A percentile compares a stretch with the other conserved stretches of the same genome.
Conservation (phyloP, 2,888 invertebrate species). For the Leucophora obtusa region DNA sequence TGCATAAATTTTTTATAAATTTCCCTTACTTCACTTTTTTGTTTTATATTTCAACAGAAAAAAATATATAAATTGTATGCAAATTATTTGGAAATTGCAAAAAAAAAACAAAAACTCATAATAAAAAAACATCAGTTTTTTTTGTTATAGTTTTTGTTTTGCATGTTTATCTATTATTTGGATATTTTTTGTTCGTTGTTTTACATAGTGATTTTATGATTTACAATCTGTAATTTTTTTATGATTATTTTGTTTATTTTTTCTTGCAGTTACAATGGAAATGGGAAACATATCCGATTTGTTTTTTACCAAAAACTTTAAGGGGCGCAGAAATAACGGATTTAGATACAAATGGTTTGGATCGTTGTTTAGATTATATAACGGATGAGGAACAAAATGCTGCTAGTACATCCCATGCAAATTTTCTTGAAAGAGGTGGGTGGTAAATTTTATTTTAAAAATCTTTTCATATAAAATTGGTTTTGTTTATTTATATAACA, state of each 20-base stretch:
- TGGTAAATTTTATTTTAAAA: no score
- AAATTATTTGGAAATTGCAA: conserved; percentile 43
- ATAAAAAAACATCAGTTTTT: conserved; percentile 22
- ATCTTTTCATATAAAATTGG: no score
- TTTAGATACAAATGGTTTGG: conserved; percentile 76
- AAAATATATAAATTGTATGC: conserved; percentile 34
- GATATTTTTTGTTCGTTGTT: conserved; percentile 11
- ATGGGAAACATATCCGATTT: conserved; percentile 79
- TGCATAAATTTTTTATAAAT: conserved; percentile 3
- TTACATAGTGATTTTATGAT: conserved; percentile 50
- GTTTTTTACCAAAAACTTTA: conserved; percentile 77
- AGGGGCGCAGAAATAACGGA: conserved; percentile 78
- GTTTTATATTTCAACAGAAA: conserved; percentile 5
- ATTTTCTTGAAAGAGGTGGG: conserved; percentile 80
- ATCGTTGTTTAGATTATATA: conserved; percentile 77
- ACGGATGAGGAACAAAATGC: conserved; percentile 80
- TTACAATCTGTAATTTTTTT: conserved; percentile 50
- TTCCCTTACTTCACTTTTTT: neutral
- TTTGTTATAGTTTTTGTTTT: conserved; percentile 29
- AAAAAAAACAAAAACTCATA: conserved; percentile 37
- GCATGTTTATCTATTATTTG: conserved; percentile 28
- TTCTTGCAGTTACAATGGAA: conserved; percentile 75
- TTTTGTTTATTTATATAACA: no score
- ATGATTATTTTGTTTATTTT: conserved; percentile 19
- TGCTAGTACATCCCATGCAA: conserved; percentile 79